Conservation (phyloP, 2,113 vertebrate species). For the Melanocharis versteri region DNA sequence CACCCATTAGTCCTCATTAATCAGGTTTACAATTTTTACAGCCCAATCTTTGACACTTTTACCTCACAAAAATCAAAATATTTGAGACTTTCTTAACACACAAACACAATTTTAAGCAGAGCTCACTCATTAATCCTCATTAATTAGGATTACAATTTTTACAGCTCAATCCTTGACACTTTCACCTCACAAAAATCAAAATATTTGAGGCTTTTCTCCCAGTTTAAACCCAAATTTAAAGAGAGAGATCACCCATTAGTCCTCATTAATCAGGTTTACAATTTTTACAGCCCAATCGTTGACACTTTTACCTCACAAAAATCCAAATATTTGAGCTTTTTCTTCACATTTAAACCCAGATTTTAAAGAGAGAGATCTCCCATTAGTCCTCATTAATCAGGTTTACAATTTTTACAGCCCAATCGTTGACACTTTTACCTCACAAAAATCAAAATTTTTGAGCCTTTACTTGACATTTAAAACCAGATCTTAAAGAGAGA, state of each 20-base stretch:
- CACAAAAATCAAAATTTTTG: neutral
- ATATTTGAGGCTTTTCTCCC: neutral
- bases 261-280: no score
- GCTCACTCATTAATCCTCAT: no score
- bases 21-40: no score
- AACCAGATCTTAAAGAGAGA: neutral
- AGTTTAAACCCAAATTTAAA: neutral
- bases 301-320: neutral
- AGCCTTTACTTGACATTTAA: no score
- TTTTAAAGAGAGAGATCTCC: neutral
- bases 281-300: fast-evolving
- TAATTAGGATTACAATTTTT: no score
- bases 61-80: no score
- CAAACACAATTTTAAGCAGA: no score
- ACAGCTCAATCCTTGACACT: no score
- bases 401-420: neutral
- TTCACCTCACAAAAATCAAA: neutral
- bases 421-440: neutral
- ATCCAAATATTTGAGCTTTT: neutral
- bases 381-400: neutral
- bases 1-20: no score
- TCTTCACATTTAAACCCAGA: neutral
- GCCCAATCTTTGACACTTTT: no score
- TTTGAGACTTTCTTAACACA: no score
- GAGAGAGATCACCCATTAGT: neutral